Evolutionary conservation across 2,113 vertebrate species (phyloP).

Genomic region (Merops nubicus): DNA sequence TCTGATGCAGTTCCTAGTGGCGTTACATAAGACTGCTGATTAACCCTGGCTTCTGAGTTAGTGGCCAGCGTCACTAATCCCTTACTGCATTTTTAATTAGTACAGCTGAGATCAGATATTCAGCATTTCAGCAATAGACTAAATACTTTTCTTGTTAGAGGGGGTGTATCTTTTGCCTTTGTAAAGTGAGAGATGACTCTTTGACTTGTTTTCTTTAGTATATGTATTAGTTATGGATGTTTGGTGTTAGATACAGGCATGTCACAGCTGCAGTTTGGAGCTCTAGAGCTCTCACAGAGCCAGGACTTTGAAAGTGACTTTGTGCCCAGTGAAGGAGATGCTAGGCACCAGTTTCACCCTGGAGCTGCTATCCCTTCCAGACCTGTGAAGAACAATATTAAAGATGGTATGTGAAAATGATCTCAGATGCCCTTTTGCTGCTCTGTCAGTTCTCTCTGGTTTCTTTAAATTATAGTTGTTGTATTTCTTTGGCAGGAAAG

Average conservation of each 20-base stretch:
- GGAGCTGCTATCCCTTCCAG: background rate
- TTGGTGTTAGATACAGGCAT: slow-evolving; percentile 73
- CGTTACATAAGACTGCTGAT: background rate
- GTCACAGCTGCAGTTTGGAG: slow-evolving; percentile 83
- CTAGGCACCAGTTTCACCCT: background rate
- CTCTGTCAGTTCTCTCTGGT: background rate
- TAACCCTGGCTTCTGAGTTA: background rate
- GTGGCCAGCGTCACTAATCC: background rate
- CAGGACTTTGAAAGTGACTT: slow-evolving; percentile 80
- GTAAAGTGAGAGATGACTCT: background rate
- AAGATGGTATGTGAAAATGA: slow-evolving; percentile 43
- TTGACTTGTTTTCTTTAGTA: background rate
- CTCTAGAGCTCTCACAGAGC: slow-evolving; percentile 90
- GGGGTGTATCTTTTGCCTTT: background rate
- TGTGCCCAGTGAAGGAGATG: background rate
- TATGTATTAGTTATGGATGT: background rate
- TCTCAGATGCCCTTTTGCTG: background rate
- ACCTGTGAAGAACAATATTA: background rate
- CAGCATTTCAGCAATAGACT: background rate
- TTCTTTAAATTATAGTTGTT: background rate
- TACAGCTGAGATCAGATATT: background rate
- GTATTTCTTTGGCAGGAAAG: background rate
- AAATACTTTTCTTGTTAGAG: background rate
- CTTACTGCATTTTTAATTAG: background rate
- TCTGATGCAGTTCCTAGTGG: background rate